Conservation (phyloP, 53 echinoderm and acorn worm species). For the Patiria pectinifera region DNA sequence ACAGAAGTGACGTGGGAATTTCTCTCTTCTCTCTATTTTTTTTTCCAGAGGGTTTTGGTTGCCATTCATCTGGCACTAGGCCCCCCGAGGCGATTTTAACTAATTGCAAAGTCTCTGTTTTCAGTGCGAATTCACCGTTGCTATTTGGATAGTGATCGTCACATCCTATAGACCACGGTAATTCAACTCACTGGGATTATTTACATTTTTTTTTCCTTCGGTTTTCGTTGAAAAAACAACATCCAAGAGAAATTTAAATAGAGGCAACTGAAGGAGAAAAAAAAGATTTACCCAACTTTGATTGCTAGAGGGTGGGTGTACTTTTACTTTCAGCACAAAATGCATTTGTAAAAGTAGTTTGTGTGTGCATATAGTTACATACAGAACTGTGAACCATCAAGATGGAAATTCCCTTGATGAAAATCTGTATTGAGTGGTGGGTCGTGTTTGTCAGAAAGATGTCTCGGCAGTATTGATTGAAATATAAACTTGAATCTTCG, state of each 20-base stretch:
- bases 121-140: constrained; percentile 18
- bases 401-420: not conserved
- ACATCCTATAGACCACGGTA: constrained; percentile 6
- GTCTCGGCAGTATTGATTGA: not conserved
- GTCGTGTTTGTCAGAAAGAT: not conserved
- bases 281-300: not conserved
- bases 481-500: not conserved
- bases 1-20: not conserved
- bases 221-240: not conserved
- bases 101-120: constrained; percentile 54
- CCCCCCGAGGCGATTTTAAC: not conserved
- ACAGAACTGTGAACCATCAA: not conserved
- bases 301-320: constrained; percentile 7
- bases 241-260: not conserved
- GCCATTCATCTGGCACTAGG: constrained; percentile 1
- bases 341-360: not conserved
- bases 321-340: not conserved
- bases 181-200: constrained; percentile 10
- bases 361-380: not conserved
- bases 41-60: not conserved
- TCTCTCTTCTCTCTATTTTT: not conserved
- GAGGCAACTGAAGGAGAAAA: not conserved
- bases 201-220: constrained; percentile 20
- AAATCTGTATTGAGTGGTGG: not conserved
- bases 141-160: constrained; percentile 37